Base-by-base conservation (phyloP, 2,113 vertebrate genomes). In the Mastomys natalensis region DNA sequence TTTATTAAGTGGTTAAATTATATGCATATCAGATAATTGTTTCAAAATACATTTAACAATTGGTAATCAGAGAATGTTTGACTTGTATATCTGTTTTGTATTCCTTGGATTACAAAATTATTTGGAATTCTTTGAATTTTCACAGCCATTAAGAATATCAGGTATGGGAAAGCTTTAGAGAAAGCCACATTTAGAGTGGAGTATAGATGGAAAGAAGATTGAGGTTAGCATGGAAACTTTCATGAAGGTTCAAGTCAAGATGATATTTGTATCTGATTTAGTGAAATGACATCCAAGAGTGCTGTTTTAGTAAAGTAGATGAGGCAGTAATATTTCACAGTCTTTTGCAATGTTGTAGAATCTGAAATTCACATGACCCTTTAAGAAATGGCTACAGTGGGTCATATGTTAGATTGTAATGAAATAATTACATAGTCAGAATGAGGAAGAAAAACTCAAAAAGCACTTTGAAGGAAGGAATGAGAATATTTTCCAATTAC, bases 291-390 rank as follows among this genome's bases (percentile, higher is more conserved):
- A 64, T 34, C 77, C 45, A 19, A 72, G 92, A 31, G 43, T 90
- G 26, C 7, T 80, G 70, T 95, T 94, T 91, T 91, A 94, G 82
- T 43, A 82, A 91, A 93, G 70, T 80, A n/a, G 77, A 17, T 80
- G 48, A 62, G 68, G 73, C 45, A 58, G 62, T 88, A 22, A 93
- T 82, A 86, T 82, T 31, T 95, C 90, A 92, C 40, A 17, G 81
- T 84, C 24, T 58, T 62, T 43, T 89, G 77, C 60, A 82, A 74
- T 88, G 17, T 68, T 91, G 16, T 76, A 24, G 48, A 53, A n/a
- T 95, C 74, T 86, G 62, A 93, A 89, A 87, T 87, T 9, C 40
- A 26, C 6, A 1, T 89, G 43, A 45, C 15, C 29, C 92, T 62
- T 91, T 93, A 48, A 87, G 64, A 78, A 48, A 81, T 66, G 8